Evolutionary conservation across 2,888 invertebrate genomes (phyloP).

Genomic region (Empis stercorea): DNA sequence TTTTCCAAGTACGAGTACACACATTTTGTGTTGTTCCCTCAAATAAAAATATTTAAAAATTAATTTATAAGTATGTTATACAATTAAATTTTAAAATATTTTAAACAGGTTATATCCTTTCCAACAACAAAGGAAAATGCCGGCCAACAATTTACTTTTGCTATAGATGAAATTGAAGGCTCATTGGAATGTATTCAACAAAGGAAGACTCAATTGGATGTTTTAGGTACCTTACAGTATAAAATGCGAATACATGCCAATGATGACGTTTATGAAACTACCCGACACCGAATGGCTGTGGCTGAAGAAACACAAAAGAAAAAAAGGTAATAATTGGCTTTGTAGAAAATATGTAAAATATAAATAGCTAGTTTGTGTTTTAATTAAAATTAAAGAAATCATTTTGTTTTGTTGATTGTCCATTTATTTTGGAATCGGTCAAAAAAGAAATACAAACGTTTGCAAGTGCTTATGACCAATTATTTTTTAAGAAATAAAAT

Average conservation of each 20-base stretch:
- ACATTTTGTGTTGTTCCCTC: too few species aligned
- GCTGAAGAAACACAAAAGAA: slow-evolving; percentile 88
- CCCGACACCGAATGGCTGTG: slow-evolving; percentile 80
- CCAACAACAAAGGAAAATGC: slow-evolving; percentile 41
- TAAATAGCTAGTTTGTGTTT: too few species aligned
- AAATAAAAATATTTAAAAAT: too few species aligned
- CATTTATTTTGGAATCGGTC: too few species aligned
- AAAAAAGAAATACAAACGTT: too few species aligned
- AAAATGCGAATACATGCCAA: slow-evolving; percentile 89
- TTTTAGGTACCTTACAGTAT: slow-evolving; percentile 73
- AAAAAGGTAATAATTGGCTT: slow-evolving; percentile 53
- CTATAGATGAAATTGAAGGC: slow-evolving; percentile 62
- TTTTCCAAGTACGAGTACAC: too few species aligned
- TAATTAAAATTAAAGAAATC: too few species aligned
- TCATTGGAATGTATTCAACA: slow-evolving; percentile 86
- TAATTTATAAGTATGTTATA: too few species aligned
- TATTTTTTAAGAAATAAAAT: too few species aligned
- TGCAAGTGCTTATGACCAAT: too few species aligned
- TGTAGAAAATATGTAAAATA: too few species aligned
- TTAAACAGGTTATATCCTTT: slow-evolving; percentile 57
- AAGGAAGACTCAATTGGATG: slow-evolving; percentile 54
- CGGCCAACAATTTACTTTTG: slow-evolving; percentile 33
- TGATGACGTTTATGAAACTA: slow-evolving; percentile 90
- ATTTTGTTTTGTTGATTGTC: too few species aligned
- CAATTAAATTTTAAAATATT: not conserved